A percentile compares a stretch with the other conserved stretches of the same genome.
Evolutionary conservation across 2,797 vertebrate genomes (phyloP).

Genomic region (Taeniopygia guttata): DNA sequence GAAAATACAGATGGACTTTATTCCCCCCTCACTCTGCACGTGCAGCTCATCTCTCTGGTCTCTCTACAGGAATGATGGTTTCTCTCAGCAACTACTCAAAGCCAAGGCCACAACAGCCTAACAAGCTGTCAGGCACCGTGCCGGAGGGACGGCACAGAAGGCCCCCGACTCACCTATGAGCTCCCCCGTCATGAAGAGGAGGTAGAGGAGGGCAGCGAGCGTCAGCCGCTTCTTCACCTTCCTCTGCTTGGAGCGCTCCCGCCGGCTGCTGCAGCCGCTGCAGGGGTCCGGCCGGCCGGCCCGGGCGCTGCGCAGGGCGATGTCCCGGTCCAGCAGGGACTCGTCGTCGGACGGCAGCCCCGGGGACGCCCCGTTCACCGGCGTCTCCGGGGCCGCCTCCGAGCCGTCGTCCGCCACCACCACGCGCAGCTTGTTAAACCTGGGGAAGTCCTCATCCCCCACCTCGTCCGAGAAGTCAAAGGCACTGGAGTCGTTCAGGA

Average conservation of each 20-base stretch:
- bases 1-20: not conserved
- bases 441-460: constrained; percentile 82
- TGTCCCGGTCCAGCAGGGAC: constrained; percentile 79
- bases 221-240: constrained; percentile 84
- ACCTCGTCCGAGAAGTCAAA: constrained; percentile 84
- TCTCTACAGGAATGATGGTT: not conserved
- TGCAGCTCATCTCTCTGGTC: not conserved
- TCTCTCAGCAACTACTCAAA: not conserved
- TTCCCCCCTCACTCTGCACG: not conserved
- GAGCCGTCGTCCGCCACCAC: constrained; percentile 87
- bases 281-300: constrained; percentile 79
- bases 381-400: constrained; percentile 65
- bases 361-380: constrained; percentile 73
- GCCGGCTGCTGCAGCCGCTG: constrained; percentile 78
- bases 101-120: not conserved
- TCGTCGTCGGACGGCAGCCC: constrained; percentile 79
- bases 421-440: constrained; percentile 88
- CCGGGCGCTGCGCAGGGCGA: constrained; percentile 31
- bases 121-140: not conserved
- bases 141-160: not conserved
- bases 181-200: constrained; percentile 92
- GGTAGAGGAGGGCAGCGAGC: constrained; percentile 86
- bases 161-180: constrained; percentile 85
- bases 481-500: constrained; percentile 86
- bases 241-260: constrained; percentile 77